Evolutionary conservation across 1,140 invertebrate genomes (phyloP).

Genomic region (Himalopsyche phryganea): DNA sequence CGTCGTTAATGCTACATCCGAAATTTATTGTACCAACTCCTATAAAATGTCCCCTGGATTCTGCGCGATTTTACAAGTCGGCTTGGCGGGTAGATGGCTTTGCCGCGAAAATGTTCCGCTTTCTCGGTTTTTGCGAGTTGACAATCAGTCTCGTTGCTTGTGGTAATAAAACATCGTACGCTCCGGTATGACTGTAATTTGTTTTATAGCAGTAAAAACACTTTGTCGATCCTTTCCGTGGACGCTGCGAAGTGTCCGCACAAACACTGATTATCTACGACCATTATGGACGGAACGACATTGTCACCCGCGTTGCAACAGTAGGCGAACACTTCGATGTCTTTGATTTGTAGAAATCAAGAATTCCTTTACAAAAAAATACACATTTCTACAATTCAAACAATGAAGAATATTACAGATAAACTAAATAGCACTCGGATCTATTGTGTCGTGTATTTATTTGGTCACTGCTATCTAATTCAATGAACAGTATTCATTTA

Average conservation of each 20-base stretch:
- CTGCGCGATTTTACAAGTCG: background rate
- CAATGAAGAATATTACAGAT: background rate
- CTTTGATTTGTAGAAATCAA: too few species aligned
- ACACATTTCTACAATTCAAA: background rate
- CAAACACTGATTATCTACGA: conserved; percentile 1
- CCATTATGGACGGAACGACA: conserved; percentile 1
- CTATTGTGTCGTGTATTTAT: too few species aligned
- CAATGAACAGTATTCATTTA: too few species aligned
- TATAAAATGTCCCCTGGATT: background rate
- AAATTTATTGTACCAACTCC: conserved; percentile 16
- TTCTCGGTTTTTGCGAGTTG: background rate
- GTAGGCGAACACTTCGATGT: background rate
- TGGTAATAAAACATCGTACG: background rate
- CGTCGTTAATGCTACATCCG: conserved; percentile 18
- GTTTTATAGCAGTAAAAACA: conserved; percentile 8
- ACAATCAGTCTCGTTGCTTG: background rate
- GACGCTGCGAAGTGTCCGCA: background rate
- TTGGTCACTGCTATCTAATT: too few species aligned
- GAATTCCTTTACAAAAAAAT: background rate
- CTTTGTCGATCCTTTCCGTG: background rate
- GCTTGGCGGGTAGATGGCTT: background rate
- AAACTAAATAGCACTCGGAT: too few species aligned
- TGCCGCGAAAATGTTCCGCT: background rate
- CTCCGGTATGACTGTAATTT: conserved; percentile 4
- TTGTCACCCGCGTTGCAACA: background rate